These are phyloP conservation scores for Oryzias woworae DNA, from an alignment of 2,113 vertebrate genomes.

Conservation along the genomic window DNA sequence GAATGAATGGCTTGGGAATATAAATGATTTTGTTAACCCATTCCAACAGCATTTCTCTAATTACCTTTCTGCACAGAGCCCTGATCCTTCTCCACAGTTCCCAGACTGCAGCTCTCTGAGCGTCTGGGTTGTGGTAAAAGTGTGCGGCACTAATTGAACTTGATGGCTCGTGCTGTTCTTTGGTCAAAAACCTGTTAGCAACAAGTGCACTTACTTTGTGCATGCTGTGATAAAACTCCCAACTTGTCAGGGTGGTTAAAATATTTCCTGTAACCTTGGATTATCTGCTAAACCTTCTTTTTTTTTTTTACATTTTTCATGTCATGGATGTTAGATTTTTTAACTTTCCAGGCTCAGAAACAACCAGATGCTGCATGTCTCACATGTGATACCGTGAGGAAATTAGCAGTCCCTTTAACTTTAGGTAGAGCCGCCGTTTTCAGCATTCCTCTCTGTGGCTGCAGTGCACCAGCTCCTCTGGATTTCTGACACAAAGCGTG, in stretches of 20 bases:
- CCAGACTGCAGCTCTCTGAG: slow-evolving; percentile 6
- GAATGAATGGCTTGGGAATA: slow-evolving; percentile 23
- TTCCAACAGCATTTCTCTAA: slow-evolving; percentile 24
- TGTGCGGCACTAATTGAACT: slow-evolving; percentile 56
- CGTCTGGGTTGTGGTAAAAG: slow-evolving; percentile 42
- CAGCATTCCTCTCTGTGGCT: slow-evolving; percentile 60
- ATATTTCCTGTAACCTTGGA: slow-evolving; percentile 30
- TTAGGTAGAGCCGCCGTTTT: slow-evolving; percentile 33
- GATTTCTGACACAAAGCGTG: slow-evolving; percentile 76
- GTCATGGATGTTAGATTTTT: slow-evolving; percentile 14
- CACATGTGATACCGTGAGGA: slow-evolving; percentile 26
- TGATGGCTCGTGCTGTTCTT: slow-evolving; percentile 65
- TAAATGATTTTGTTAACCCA: slow-evolving; percentile 28
- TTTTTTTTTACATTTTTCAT: slow-evolving; percentile 4
- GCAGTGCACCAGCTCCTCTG: slow-evolving; percentile 64
- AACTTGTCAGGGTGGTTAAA: slow-evolving; percentile 54
- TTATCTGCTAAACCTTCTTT: slow-evolving; percentile 35
- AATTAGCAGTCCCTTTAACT: slow-evolving; percentile 34
- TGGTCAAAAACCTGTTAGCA: slow-evolving; percentile 51
- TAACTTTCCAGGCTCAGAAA: slow-evolving; percentile 20
- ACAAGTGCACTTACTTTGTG: slow-evolving; percentile 48
- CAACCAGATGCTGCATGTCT: neutral
- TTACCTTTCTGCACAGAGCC: slow-evolving; percentile 25
- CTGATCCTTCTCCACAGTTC: slow-evolving; percentile 50
- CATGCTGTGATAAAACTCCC: slow-evolving; percentile 45